Base-by-base conservation (phyloP, 2,888 invertebrate genomes). In the Ischnus inquisitorius region DNA sequence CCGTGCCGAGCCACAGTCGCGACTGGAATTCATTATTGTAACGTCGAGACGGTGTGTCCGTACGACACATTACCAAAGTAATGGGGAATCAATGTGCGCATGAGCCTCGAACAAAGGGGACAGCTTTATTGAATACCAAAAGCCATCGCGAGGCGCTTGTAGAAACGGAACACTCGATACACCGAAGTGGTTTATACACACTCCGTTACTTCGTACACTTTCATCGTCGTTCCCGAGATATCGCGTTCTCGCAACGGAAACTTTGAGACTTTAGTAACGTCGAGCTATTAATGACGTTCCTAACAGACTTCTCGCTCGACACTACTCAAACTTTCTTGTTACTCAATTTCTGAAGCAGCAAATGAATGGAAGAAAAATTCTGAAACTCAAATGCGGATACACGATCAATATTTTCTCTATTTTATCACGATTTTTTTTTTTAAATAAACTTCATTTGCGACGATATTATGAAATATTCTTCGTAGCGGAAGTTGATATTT, bases 1-100 rank as follows among this genome's bases (percentile, higher is more conserved):
- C 85, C 76, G 79, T 65, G 64, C 62, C 80, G 74, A 46, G 68
- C 57, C 77, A 77, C 83, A 80, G 65, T 85, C 75, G 64, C 79
- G 28, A 85, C 64, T 82, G 84, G 67, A 79, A 82, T 75, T 82
- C 82, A 82, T 84, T 75, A 74, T 84, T 78, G 74, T 78, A 71
- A 34, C 16, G 41, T 74, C 77, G 62, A 64, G 78, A 46, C 19
- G 34, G 41, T 65, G 57, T 41, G 19, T 68, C 19, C 48, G 60
- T 22, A 60, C 62, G 67, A 41, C 68, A 81, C 68, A 81, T 78
- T 65, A 72, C 62, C 62, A 60, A 60, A 60, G 46, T 43, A 43
- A 79, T 71, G 72, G 76, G 62, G 79, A 72, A 77, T 69, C 69
- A 72, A 67, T 68, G 75, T 85, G 83, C 83, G 85, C 86, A 86